These are phyloP conservation scores for Zoanthus sansibaricus DNA, from an alignment of 92 coral and sea anemone genomes.

Conservation along the genomic window DNA sequence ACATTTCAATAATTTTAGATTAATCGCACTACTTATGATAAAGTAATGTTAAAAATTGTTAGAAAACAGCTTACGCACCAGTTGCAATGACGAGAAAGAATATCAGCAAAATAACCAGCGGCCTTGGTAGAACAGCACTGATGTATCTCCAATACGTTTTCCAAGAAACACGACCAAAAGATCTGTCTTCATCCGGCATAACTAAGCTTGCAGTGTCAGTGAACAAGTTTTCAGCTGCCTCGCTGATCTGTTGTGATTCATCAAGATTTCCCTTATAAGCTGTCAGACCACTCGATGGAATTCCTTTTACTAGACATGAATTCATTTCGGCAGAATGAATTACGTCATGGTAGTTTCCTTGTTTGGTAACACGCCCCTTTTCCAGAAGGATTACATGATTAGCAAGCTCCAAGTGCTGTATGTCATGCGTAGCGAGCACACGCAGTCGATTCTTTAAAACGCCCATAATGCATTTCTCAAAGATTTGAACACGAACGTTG, in stretches of 20 bases:
- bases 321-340: background rate
- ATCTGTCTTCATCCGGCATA: background rate
- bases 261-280: background rate
- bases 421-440: background rate
- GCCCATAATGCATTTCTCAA: background rate
- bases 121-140: background rate
- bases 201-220: background rate
- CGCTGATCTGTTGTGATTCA: background rate
- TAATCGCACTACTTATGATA: too few relatives aligned
- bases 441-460: conserved; percentile 11
- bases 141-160: background rate
- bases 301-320: background rate
- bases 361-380: too few relatives aligned
- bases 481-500: too few relatives aligned
- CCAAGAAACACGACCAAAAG: conserved; percentile 13
- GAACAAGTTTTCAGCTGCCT: background rate
- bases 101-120: background rate
- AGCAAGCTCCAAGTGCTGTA: background rate
- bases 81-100: background rate
- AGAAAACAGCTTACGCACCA: background rate
- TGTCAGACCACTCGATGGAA: background rate
- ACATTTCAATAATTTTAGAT: too few relatives aligned
- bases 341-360: background rate
- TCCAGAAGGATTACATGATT: background rate
- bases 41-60: too few relatives aligned